Conservation (phyloP, 2,888 invertebrate species). For the Platycheirus albimanus region DNA sequence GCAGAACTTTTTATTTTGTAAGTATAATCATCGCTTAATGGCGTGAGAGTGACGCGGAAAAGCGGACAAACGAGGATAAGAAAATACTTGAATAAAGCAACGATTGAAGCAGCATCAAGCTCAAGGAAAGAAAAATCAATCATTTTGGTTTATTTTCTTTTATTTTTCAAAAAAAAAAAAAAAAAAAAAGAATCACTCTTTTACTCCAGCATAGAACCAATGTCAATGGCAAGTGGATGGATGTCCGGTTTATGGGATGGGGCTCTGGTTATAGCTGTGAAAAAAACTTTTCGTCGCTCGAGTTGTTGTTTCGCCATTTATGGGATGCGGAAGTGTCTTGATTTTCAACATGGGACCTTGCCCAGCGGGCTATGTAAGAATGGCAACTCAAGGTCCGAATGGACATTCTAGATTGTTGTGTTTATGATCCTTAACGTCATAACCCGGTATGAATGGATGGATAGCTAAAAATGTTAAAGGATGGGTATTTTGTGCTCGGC, state of each 20-base stretch:
- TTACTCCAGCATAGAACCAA: conserved; percentile 38
- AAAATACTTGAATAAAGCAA: conserved; percentile 39
- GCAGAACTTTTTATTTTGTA: conserved; percentile 40
- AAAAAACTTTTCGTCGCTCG: conserved; percentile 18
- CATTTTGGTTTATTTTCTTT: conserved; percentile 44
- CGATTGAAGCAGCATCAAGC: conserved; percentile 15
- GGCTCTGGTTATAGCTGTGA: conserved; percentile 24
- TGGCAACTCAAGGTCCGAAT: conserved; percentile 31
- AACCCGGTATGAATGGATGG: conserved; percentile 32
- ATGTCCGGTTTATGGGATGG: conserved; percentile 43
- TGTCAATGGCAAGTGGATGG: conserved; percentile 66
- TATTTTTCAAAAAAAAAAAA: conserved; percentile 5
- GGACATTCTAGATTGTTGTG: conserved; percentile 44
- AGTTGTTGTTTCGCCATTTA: conserved; percentile 39
- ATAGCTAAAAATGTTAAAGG: neutral
- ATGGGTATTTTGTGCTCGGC: too few species aligned
- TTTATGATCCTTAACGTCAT: conserved; percentile 36
- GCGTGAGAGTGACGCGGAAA: conserved; percentile 63
- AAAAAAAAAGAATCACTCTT: conserved; percentile 18
- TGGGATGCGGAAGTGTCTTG: conserved; percentile 67
- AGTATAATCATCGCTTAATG: conserved; percentile 49
- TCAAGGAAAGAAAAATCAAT: conserved; percentile 72
- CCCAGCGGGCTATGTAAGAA: conserved; percentile 35
- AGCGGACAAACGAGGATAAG: conserved; percentile 38
- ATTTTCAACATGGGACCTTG: conserved; percentile 46